Percentiles rank a stretch among this genome's conserved stretches.
Conservation (phyloP, 1,140 invertebrate genomes). For the Drosophila erecta region DNA sequence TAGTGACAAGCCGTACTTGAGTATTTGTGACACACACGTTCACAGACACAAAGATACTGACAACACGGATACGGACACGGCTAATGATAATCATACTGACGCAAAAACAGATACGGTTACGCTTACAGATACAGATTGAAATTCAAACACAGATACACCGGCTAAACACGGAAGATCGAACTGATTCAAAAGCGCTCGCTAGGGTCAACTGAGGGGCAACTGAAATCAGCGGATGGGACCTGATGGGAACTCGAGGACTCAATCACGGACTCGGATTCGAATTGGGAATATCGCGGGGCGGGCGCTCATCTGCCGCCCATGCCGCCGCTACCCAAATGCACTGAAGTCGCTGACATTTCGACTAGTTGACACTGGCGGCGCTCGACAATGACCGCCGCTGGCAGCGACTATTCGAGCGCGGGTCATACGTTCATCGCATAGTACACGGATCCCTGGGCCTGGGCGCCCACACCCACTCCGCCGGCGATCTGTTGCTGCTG, state of each 20-base stretch:
- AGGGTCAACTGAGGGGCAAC: conserved; percentile 55
- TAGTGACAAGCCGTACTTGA: background rate
- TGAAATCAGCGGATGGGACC: conserved; percentile 45
- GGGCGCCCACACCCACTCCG: conserved; percentile 36
- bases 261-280: background rate
- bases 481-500: conserved; percentile 42
- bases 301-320: conserved; percentile 59
- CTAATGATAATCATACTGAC: conserved; percentile 10
- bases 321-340: conserved; percentile 66
- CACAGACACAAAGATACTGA: conserved; percentile 26
- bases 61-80: conserved; percentile 22
- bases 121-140: conserved; percentile 3
- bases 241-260: conserved; percentile 22
- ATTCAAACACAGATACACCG: conserved; percentile 17
- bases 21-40: conserved; percentile 10
- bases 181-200: conserved; percentile 42
- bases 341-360: conserved; percentile 82
- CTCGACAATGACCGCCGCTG: conserved; percentile 83
- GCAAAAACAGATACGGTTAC: conserved; percentile 7
- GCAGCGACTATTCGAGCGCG: conserved; percentile 80
- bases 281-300: background rate
- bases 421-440: conserved; percentile 86
- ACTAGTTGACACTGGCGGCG: conserved; percentile 84
- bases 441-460: conserved; percentile 82
- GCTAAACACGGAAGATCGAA: conserved; percentile 20